Conservation (phyloP, 1,140 invertebrate species). For the Zaprionus kolodkinae region DNA sequence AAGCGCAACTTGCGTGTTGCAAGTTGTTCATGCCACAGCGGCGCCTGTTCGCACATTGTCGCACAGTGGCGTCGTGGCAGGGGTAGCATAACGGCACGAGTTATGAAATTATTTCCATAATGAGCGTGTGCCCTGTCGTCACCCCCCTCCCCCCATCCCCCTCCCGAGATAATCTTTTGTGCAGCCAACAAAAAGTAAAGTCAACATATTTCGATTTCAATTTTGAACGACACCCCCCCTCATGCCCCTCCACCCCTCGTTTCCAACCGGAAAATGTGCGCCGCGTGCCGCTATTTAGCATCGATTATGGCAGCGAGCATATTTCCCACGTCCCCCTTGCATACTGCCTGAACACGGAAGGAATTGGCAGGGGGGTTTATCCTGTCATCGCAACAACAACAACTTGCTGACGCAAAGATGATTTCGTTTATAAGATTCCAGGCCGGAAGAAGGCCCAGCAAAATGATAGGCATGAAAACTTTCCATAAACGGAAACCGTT, state of each 20-base stretch:
- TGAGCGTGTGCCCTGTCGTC: slow-evolving; percentile 58
- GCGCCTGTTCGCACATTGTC: slow-evolving; percentile 69
- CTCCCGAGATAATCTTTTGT: slow-evolving; percentile 17
- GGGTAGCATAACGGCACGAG: slow-evolving; percentile 55
- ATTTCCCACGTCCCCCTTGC: slow-evolving; percentile 46
- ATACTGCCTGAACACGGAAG: too few species aligned
- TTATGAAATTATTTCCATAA: slow-evolving; percentile 81
- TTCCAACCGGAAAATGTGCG: slow-evolving; percentile 68
- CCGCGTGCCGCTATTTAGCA: slow-evolving; percentile 79
- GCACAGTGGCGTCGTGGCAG: slow-evolving; percentile 13
- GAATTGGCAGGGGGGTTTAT: too few species aligned
- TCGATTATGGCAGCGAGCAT: slow-evolving; percentile 74
- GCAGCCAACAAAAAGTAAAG: slow-evolving; percentile 62
- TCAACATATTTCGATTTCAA: slow-evolving; percentile 45
- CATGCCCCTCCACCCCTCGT: background rate
- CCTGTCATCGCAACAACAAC: too few species aligned
- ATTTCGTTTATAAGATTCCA: too few species aligned
- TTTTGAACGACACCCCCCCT: background rate
- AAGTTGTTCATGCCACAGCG: slow-evolving; percentile 36
- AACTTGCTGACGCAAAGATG: too few species aligned
- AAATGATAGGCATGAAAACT: too few species aligned
- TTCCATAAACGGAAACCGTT: too few species aligned
- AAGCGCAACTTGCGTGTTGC: slow-evolving; percentile 45
- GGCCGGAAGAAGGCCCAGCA: too few species aligned
- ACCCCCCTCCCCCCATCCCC: too few species aligned